These are phyloP conservation scores for Syrmaticus mikado DNA, from an alignment of 2,113 vertebrate genomes.

Conservation along the genomic window DNA sequence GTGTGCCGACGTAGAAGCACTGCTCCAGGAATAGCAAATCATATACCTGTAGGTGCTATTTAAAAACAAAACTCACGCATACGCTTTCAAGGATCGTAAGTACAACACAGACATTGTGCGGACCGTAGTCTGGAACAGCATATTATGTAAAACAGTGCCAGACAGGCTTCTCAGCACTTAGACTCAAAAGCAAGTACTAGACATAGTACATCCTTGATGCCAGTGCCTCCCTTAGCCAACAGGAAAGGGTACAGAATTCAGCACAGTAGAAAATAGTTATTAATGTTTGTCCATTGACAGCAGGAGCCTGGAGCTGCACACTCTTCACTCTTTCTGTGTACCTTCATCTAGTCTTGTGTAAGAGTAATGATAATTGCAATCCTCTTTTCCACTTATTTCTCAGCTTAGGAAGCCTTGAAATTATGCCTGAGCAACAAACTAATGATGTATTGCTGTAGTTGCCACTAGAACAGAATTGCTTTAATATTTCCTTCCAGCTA, in stretches of 20 bases:
- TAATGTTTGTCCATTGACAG: background rate
- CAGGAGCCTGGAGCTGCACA: background rate
- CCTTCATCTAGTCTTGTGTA: background rate
- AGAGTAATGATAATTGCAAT: background rate
- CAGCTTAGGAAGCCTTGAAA: background rate
- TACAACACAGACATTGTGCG: conserved; percentile 40
- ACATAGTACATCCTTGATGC: background rate
- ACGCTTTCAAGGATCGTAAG: background rate
- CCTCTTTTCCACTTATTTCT: background rate
- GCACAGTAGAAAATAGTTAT: background rate
- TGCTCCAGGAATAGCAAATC: conserved; percentile 30
- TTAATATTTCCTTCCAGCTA: background rate
- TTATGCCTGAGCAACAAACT: background rate
- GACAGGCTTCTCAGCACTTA: conserved; percentile 5
- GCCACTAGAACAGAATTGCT: background rate
- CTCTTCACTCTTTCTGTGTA: background rate
- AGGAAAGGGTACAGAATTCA: background rate
- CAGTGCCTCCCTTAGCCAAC: background rate
- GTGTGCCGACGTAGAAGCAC: rapidly evolving
- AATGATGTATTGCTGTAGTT: background rate
- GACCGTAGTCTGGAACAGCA: background rate
- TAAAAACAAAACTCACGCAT: conserved; percentile 29
- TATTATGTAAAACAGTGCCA: conserved; percentile 2
- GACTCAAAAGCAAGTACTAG: background rate
- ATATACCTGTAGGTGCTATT: conserved; percentile 29